A percentile compares a stretch with the other conserved stretches of the same genome.
phyloP scores from a whole-genome alignment of 1,140 invertebrate genomes.

The Heliconius hewitsoni region DNA sequence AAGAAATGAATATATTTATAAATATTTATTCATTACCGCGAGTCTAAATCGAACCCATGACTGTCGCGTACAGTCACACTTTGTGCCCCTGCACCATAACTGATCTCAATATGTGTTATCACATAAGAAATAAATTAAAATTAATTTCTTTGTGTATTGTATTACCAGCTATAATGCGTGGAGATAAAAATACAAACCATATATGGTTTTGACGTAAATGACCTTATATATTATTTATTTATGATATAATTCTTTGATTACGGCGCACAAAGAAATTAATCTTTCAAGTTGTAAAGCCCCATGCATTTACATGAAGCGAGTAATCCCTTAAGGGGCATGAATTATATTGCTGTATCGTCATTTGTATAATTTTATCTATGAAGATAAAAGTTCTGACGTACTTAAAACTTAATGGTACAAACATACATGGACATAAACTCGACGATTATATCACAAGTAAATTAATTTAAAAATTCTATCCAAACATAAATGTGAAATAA shows the following conservation, averaged over 20 bases:
- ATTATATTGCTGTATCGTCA: constrained; percentile 5
- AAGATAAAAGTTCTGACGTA: constrained; percentile 22
- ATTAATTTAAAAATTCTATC: neutral
- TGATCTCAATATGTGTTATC: too few species aligned
- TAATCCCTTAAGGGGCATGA: constrained; percentile 19
- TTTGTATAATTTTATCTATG: constrained; percentile 30
- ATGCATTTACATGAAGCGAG: constrained; percentile 16
- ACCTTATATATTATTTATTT: neutral
- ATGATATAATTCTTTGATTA: neutral
- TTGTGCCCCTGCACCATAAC: too few species aligned
- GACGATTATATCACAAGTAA: neutral
- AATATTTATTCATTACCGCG: too few species aligned
- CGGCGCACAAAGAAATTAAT: neutral
- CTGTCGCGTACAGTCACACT: too few species aligned
- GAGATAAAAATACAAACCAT: neutral
- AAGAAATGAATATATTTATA: too few species aligned
- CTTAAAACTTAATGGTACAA: neutral
- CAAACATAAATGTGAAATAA: too few species aligned
- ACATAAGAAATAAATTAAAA: too few species aligned
- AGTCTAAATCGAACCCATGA: too few species aligned
- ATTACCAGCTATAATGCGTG: too few species aligned
- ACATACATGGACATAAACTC: neutral
- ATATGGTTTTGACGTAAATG: neutral
- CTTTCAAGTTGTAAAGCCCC: neutral
- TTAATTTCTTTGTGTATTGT: too few species aligned